Evolutionary conservation across 2,113 vertebrate genomes (phyloP).

Genomic region (Litocranius walleri): DNA sequence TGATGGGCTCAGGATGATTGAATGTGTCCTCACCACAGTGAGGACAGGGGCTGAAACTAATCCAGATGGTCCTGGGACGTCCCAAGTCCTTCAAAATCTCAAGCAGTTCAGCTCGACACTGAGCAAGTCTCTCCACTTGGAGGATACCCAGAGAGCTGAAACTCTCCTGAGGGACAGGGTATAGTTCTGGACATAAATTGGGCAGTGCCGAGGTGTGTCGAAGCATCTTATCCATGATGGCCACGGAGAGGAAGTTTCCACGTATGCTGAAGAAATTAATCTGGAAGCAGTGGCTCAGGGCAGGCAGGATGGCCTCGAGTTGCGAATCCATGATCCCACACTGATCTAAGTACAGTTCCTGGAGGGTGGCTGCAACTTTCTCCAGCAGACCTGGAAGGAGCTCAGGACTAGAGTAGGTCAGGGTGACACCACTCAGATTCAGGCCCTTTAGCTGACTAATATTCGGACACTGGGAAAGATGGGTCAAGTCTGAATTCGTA

Average conservation of each 20-base stretch:
- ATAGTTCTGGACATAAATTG: not conserved
- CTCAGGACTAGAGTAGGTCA: not conserved
- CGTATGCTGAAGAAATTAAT: not conserved
- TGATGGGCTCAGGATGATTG: not conserved
- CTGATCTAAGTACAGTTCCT: not conserved
- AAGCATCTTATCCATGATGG: not conserved
- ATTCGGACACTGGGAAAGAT: not conserved
- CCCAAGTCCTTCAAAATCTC: not conserved
- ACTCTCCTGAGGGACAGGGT: not conserved
- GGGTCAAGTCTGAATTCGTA: accelerated
- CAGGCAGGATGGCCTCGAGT: not conserved
- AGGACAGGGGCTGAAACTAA: not conserved
- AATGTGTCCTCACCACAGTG: not conserved
- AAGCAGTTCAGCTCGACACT: not conserved
- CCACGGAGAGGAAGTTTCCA: not conserved
- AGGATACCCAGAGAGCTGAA: not conserved
- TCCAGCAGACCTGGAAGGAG: not conserved
- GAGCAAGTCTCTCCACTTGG: accelerated
- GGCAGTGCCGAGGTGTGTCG: accelerated
- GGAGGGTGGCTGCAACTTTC: not conserved
- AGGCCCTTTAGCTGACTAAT: not conserved
- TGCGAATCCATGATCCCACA: not conserved
- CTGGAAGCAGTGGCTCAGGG: not conserved
- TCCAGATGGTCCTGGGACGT: not conserved
- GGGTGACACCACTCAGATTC: not conserved